Evolutionary conservation across 2,113 vertebrate genomes (phyloP).

Genomic region (Cyprinodon variegatus): DNA sequence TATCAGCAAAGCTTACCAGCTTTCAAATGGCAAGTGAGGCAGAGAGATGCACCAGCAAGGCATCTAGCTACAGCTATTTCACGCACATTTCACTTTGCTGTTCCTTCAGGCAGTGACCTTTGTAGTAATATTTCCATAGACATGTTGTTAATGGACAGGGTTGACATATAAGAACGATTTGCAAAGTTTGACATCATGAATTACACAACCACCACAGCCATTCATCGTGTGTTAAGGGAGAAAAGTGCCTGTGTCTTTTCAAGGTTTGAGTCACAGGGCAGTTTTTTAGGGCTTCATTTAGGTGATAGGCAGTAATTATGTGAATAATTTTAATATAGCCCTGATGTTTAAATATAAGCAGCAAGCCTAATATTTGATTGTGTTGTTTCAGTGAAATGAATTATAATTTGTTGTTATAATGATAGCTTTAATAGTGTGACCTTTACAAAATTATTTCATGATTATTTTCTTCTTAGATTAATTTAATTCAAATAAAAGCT

Average conservation of each 20-base stretch:
- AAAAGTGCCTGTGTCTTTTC: conserved; percentile 20
- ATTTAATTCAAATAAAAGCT: no score
- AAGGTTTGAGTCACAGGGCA: conserved; percentile 37
- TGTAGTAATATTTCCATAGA: conserved; percentile 78
- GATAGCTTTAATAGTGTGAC: not conserved
- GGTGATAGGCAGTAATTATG: conserved; percentile 56
- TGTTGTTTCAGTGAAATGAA: conserved; percentile 1
- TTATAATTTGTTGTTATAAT: not conserved
- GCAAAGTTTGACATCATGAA: conserved; percentile 61
- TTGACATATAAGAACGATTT: conserved; percentile 71
- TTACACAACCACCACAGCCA: conserved; percentile 61
- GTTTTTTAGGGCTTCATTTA: conserved; percentile 50
- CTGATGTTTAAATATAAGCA: conserved; percentile 19
- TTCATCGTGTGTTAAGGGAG: conserved; percentile 33
- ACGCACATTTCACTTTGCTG: conserved; percentile 57
- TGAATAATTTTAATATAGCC: conserved; percentile 41
- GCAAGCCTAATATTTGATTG: conserved; percentile 17
- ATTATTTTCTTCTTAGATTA: not conserved
- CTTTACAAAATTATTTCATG: not conserved
- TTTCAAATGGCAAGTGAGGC: conserved; percentile 81
- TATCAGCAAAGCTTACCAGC: conserved; percentile 69
- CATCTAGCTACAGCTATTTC: conserved; percentile 73
- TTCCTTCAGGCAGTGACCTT: conserved; percentile 75
- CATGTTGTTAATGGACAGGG: conserved; percentile 76
- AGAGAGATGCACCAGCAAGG: conserved; percentile 65